Conservation (phyloP, 2,113 vertebrate genomes). For the Ptilonorhynchus violaceus region DNA sequence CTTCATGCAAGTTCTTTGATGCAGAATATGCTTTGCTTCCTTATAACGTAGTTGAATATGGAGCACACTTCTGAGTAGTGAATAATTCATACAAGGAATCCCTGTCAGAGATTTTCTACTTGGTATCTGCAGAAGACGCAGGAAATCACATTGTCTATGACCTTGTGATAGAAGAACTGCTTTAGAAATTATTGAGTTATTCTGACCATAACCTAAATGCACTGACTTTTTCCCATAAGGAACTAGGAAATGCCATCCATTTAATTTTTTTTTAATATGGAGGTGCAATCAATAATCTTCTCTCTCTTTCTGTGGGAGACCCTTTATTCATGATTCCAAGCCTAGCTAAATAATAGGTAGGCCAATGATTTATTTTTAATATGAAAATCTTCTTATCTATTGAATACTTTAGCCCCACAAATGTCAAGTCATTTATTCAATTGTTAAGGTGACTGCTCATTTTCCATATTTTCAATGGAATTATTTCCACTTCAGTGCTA, state of each 20-base stretch:
- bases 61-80: neutral
- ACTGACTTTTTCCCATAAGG: conserved; percentile 10
- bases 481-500: conserved; percentile 80
- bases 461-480: conserved; percentile 77
- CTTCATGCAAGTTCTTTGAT: neutral
- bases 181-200: conserved; percentile 36
- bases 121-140: neutral
- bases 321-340: conserved; percentile 63
- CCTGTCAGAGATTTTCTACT: neutral
- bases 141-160: neutral
- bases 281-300: conserved; percentile 46
- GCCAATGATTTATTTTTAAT: conserved; percentile 80
- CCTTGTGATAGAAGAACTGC: neutral
- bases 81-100: conserved; percentile 17
- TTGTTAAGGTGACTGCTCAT: conserved; percentile 75
- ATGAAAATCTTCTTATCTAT: conserved; percentile 76
- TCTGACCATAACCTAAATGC: conserved; percentile 13
- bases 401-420: conserved; percentile 75
- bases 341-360: conserved; percentile 69
- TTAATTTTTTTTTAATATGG: conserved; percentile 19
- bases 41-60: neutral
- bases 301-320: neutral
- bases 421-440: conserved; percentile 84
- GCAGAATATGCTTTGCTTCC: neutral
- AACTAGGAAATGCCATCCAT: conserved; percentile 30